Evolutionary conservation across 1,140 invertebrate genomes (phyloP), one percentile per base, ranked within the genome.

Genomic region (Cephus cinctus): DNA sequence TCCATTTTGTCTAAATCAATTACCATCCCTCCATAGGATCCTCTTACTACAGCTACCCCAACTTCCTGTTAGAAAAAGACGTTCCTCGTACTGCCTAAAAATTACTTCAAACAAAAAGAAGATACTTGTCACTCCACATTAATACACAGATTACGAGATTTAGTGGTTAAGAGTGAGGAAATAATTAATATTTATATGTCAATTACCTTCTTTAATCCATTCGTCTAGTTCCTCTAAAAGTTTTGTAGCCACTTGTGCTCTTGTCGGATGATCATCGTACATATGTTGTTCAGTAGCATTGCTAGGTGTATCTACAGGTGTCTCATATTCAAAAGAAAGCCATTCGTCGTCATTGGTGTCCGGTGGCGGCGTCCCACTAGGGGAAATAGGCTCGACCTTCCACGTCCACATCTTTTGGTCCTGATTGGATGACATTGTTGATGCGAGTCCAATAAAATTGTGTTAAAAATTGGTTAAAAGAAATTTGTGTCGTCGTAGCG

Each of bases 361-460:
- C 15, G 55, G 35, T 6, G 48, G 27, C 22, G 60, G 47, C 42
- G 53, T 50, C 51, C 58, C 66, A 59, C 42, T 63, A 58, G 78
- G 78, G 54, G 78, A 80, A 51, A 67, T 54, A 32, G 78, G 78
- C 62, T 79, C 78, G 46, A 64, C 50, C 63, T 79, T 79, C 77
- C 76, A 79, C 23, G 56, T 16, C 55, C 39, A 59, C 63, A 68
- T 64, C 56, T 65, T 49, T 42, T 67, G 55, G 34, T 62, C 56
- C 53, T 66, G 74, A 46, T 47, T 54, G 59, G 53, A 52, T 65
- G 52, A 48, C 65, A 71, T 71, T 49, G 35, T 65, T 50, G 39
- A 42, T 52, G 40, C 16, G 18, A 45, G 43, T 62, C 61, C 58
- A 56, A 63, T 59, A 52, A 42, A 54, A 15, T 15, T 52, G 15